Base-by-base conservation (phyloP, 2,888 invertebrate genomes). In the Xestia sexstrigata region DNA sequence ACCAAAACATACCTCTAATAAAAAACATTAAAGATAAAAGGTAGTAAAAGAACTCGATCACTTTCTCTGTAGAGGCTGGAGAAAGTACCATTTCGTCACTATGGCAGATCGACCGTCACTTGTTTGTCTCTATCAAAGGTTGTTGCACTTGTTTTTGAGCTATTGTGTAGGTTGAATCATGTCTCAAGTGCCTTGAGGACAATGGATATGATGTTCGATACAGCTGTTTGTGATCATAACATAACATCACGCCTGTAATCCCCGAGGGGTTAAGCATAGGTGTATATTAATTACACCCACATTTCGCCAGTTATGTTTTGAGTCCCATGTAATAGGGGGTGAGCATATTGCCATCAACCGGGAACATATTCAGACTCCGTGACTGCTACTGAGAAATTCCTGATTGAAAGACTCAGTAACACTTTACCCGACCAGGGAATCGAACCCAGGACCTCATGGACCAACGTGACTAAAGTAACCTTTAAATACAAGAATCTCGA, bases 51-150 rank as follows among this genome's bases (percentile, higher is more conserved):
- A 85, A 74, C 63, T 82, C 60, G 87, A 89, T 87, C 82, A 90
- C 91, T 91, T 91, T 91, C 91, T 88, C 86, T 58, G 62, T 23
- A 0, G 81, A 45, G 11, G 2, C 75, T 17, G 11, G 87, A 89
- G 86, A 91, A 91, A 91, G 91, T 90, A 82, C 47, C 79, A 78
- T 87, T 87, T 85, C 90, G 83, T 87, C 90, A 87, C 79, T 67
- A 60, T 49, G 69, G n/a, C 52, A 76, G 83, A 85, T 85, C 82
- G 30, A 63, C 35, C 81, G 70, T 74, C 87, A 78, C 87, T 75
- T 79, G 79, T 75, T 71, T 55, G 60, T 68, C 30, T 35, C 9
- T 69, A 69, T 60, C 35, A 49, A 60, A 87, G 80, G 83, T 78
- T 79, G 42, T 82, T 85, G 62, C 76, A 87, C 86, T 77, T 85